phyloP scores from a whole-genome alignment of 2,888 invertebrate species.

The Busseola fusca region DNA sequence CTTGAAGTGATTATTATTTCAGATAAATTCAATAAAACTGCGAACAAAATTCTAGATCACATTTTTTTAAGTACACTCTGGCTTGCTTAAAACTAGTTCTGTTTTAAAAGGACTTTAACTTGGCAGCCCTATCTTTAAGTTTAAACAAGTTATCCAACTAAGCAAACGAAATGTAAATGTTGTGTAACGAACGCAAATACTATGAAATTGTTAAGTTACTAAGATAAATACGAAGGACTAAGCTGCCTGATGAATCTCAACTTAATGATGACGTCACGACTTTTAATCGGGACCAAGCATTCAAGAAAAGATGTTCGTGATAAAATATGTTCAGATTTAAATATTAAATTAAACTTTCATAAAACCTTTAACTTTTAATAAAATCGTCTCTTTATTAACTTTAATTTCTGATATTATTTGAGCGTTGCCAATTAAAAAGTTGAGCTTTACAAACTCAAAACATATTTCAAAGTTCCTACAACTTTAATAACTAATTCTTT shows the following conservation, averaged over 20 bases:
- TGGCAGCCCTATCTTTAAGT: conserved; percentile 60
- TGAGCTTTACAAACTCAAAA: conserved; percentile 15
- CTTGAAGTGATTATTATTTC: too few relatives aligned
- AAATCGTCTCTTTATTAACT: conserved; percentile 1
- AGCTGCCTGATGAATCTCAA: conserved; percentile 52
- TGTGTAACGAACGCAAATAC: conserved; percentile 76
- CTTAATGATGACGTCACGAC: conserved; percentile 59
- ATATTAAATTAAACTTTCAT: conserved; percentile 8
- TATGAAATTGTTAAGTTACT: conserved; percentile 77
- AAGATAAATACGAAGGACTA: conserved; percentile 75
- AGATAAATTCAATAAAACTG: too few relatives aligned
- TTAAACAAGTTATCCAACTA: conserved; percentile 73
- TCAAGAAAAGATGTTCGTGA: conserved; percentile 17
- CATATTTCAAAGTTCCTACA: conserved; percentile 13
- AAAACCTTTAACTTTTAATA: conserved; percentile 13
- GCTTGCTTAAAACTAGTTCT: conserved; percentile 1
- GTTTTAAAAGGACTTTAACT: neutral
- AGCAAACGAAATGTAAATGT: conserved; percentile 73
- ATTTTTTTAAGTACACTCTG: neutral
- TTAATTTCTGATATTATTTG: conserved; percentile 14
- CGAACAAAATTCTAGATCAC: neutral
- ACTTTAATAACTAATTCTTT: conserved; percentile 36
- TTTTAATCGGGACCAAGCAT: conserved; percentile 51
- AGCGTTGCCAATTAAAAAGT: conserved; percentile 42
- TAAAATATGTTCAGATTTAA: conserved; percentile 12